Conservation (phyloP, 1,140 invertebrate species). For the Bombus picipes region DNA sequence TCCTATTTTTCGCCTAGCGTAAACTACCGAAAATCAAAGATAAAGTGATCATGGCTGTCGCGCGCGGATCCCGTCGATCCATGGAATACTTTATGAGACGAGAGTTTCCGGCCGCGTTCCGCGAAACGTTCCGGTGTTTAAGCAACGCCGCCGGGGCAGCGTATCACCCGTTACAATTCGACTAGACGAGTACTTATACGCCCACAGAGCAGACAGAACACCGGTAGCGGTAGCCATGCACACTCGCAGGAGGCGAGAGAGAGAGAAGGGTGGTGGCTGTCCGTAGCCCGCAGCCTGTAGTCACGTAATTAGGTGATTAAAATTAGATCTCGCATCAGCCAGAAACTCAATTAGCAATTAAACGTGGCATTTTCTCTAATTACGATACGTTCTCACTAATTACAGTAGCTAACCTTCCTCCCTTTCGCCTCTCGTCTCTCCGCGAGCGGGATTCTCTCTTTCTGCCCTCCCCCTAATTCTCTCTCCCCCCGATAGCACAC, state of each 20-base stretch:
- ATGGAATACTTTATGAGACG: constrained; percentile 6
- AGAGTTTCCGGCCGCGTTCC: constrained; percentile 49
- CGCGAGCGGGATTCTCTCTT: constrained; percentile 45
- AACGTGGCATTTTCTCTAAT: constrained; percentile 86
- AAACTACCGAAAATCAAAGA: background rate
- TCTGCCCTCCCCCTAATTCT: constrained; percentile 52
- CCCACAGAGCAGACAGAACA: constrained; percentile 53
- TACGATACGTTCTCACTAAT: constrained; percentile 85
- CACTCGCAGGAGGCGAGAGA: constrained; percentile 63
- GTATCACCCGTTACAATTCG: constrained; percentile 72
- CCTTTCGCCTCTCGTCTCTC: constrained; percentile 49
- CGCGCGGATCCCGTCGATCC: background rate
- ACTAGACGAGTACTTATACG: constrained; percentile 69
- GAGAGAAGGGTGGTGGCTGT: constrained; percentile 72
- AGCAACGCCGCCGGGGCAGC: constrained; percentile 48
- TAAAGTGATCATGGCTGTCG: background rate
- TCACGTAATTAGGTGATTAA: constrained; percentile 86
- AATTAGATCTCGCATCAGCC: constrained; percentile 85
- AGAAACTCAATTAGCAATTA: constrained; percentile 87
- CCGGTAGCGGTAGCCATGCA: constrained; percentile 59
- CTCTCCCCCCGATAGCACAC: background rate
- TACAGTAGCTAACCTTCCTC: constrained; percentile 79
- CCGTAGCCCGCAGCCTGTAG: constrained; percentile 82
- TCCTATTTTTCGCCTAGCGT: too few relatives aligned
- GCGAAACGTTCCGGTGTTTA: constrained; percentile 65